Evolutionary conservation across 2,888 invertebrate genomes (phyloP).

Genomic region (Mycalesis mineus): DNA sequence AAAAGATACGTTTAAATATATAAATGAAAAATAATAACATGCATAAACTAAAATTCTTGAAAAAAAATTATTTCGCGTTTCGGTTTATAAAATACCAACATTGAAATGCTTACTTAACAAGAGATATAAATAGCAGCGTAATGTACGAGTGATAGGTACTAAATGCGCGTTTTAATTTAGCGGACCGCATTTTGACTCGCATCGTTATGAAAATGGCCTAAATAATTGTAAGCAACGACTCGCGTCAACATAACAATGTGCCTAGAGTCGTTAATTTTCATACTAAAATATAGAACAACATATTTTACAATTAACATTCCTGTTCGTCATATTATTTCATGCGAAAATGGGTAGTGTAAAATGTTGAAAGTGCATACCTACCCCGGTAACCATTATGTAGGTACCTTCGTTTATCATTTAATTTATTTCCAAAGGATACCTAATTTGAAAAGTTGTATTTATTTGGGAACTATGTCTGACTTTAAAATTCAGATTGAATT

Average conservation of each 20-base stretch:
- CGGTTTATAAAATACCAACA: not conserved
- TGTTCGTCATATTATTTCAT: not conserved
- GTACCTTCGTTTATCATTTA: no score
- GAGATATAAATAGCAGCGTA: not conserved
- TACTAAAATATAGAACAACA: not conserved
- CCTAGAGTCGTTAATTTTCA: not conserved
- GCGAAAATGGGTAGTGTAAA: not conserved
- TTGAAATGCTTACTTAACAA: not conserved
- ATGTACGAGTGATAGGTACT: not conserved
- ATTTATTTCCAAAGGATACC: no score
- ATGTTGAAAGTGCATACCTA: not conserved
- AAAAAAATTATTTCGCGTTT: no score
- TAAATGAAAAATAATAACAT: no score
- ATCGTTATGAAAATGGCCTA: slow-evolving; percentile 27
- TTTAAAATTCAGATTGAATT: no score
- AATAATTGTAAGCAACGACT: slow-evolving; percentile 42
- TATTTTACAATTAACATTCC: not conserved
- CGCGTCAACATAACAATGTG: slow-evolving; percentile 34
- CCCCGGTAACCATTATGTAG: no score
- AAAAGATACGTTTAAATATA: no score
- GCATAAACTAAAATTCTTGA: no score
- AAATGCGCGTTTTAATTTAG: not conserved
- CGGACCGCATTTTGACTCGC: slow-evolving; percentile 2
- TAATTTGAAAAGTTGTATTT: no score
- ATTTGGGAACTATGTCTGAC: no score